phyloP scores from a whole-genome alignment of 2,797 vertebrate species.

The Pangasius sanitwongsei region DNA sequence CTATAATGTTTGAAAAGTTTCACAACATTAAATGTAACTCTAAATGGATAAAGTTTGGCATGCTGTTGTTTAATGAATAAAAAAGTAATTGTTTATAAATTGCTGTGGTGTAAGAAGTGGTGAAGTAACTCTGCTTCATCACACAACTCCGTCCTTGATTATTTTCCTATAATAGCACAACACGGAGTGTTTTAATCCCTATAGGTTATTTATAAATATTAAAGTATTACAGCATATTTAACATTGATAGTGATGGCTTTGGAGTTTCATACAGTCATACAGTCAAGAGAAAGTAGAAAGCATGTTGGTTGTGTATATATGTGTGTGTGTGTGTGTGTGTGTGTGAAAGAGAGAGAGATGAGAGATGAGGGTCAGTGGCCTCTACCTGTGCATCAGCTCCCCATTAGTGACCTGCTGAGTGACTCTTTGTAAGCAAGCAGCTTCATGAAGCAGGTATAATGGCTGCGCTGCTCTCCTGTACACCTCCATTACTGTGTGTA shows the following conservation, averaged over 20 bases:
- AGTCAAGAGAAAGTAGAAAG: background rate
- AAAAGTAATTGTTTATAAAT: background rate
- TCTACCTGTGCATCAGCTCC: constrained; percentile 12
- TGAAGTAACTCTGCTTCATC: background rate
- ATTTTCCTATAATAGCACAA: background rate
- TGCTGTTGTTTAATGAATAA: background rate
- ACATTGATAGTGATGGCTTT: background rate
- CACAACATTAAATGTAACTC: background rate
- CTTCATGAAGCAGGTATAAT: constrained; percentile 13
- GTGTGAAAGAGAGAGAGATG: background rate
- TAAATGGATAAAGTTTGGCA: background rate
- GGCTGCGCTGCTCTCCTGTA: background rate
- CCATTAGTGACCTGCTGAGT: constrained; percentile 21
- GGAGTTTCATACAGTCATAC: background rate
- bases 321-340: background rate
- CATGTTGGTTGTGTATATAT: background rate
- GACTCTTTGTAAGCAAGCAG: constrained; percentile 16
- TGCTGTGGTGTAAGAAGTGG: background rate
- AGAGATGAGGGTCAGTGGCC: background rate
- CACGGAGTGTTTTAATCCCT: background rate
- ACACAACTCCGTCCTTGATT: background rate
- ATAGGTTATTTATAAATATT: background rate
- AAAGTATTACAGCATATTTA: background rate
- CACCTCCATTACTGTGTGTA: constrained; percentile 15
- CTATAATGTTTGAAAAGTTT: background rate